Evolutionary conservation across 2,113 vertebrate species (phyloP).

Genomic region (Grantiella picta): DNA sequence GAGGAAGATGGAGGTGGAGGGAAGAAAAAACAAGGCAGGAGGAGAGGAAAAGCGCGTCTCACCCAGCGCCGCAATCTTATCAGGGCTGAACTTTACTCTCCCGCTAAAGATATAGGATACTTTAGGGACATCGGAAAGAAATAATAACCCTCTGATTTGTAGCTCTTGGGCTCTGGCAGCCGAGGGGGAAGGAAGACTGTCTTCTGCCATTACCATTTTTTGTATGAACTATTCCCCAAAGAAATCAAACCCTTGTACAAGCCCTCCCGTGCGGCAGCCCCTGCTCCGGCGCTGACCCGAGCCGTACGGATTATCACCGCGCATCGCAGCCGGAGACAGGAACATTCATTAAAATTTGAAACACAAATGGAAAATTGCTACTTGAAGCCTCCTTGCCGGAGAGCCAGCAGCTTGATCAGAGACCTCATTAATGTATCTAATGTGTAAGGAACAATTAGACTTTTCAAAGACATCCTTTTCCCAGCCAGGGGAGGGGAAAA

Average conservation of each 20-base stretch:
- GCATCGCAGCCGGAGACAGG: conserved; percentile 56
- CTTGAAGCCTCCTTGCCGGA: conserved; percentile 69
- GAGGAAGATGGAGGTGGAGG: not conserved
- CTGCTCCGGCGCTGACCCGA: conserved; percentile 38
- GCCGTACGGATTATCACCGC: conserved; percentile 28
- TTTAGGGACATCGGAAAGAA: conserved; percentile 65
- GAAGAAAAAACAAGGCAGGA: not conserved
- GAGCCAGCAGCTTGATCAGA: conserved; percentile 61
- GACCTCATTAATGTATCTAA: conserved; percentile 68
- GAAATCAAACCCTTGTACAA: conserved; percentile 65
- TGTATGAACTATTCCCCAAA: conserved; percentile 49
- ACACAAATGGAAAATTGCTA: conserved; percentile 77
- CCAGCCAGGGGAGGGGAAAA: not conserved
- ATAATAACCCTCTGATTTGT: conserved; percentile 62
- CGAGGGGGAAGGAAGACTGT: not conserved
- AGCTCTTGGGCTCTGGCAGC: conserved; percentile 20
- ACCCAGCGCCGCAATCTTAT: conserved; percentile 49
- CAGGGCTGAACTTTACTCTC: conserved; percentile 63
- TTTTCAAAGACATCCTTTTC: conserved; percentile 41
- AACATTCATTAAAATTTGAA: conserved; percentile 78
- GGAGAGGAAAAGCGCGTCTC: conserved; percentile 8
- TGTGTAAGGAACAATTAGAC: conserved; percentile 51
- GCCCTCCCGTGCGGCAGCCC: conserved; percentile 26
- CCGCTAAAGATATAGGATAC: conserved; percentile 60
- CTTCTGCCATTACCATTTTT: conserved; percentile 36